phyloP scores from a whole-genome alignment of 2,797 vertebrate genomes.

The Rhinogobio ventralis region DNA sequence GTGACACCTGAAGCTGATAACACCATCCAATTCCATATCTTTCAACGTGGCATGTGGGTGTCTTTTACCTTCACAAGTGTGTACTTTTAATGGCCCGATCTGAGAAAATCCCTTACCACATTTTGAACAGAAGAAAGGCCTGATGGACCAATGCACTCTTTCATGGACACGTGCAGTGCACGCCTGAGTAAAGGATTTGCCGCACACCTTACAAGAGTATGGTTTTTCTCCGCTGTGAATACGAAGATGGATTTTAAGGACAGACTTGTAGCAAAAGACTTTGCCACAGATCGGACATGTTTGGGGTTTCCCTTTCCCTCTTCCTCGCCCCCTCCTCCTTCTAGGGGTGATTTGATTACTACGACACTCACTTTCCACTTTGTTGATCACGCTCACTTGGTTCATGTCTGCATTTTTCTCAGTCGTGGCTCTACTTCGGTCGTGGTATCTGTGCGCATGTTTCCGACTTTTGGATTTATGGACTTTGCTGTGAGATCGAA shows the following conservation, averaged over 20 bases:
- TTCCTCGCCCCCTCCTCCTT: constrained; percentile 33
- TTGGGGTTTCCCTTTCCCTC: constrained; percentile 49
- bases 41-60: constrained; percentile 23
- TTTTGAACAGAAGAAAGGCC: constrained; percentile 78
- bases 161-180: constrained; percentile 80
- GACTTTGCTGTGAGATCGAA: constrained; percentile 74
- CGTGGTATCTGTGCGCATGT: constrained; percentile 18
- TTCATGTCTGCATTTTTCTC: constrained; percentile 2
- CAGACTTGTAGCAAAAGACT: constrained; percentile 76
- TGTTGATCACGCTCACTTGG: neutral
- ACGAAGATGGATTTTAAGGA: constrained; percentile 78
- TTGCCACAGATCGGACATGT: constrained; percentile 79
- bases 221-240: constrained; percentile 83
- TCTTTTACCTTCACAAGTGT: constrained; percentile 67
- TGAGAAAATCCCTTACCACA: constrained; percentile 80
- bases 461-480: constrained; percentile 59
- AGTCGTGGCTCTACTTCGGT: neutral
- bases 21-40: constrained; percentile 55
- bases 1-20: constrained; percentile 78
- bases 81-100: constrained; percentile 78
- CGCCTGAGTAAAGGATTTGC: constrained; percentile 79
- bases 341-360: constrained; percentile 25
- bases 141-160: constrained; percentile 81
- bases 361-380: constrained; percentile 31
- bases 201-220: constrained; percentile 80